phyloP scores from a whole-genome alignment of 2,888 invertebrate genomes.

The Spicauda simplicius region DNA sequence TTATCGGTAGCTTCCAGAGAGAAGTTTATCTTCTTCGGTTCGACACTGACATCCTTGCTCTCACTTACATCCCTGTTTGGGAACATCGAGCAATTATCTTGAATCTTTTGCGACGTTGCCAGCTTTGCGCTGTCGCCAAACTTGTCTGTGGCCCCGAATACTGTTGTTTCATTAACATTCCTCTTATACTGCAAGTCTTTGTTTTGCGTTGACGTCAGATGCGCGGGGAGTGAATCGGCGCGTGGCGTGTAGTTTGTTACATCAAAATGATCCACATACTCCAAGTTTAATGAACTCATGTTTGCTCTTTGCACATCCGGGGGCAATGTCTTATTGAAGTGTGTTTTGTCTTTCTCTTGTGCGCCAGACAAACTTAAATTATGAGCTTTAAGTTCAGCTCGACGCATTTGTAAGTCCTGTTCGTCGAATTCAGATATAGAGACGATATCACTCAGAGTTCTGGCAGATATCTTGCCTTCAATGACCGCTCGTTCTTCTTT shows the following conservation, averaged over 20 bases:
- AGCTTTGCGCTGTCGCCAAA: slow-evolving; percentile 55
- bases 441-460: slow-evolving; percentile 89
- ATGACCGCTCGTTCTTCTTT: slow-evolving; percentile 62
- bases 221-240: slow-evolving; percentile 72
- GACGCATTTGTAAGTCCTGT: slow-evolving; percentile 84
- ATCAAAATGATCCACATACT: slow-evolving; percentile 65
- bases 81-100: slow-evolving; percentile 78
- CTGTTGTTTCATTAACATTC: slow-evolving; percentile 75
- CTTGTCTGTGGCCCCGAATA: slow-evolving; percentile 63
- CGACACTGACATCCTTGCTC: slow-evolving; percentile 67
- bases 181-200: slow-evolving; percentile 66
- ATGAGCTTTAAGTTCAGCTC: slow-evolving; percentile 71
- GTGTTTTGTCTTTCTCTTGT: slow-evolving; percentile 53
- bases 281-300: slow-evolving; percentile 71
- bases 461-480: slow-evolving; percentile 86
- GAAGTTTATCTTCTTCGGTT: slow-evolving; percentile 79
- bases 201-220: slow-evolving; percentile 73
- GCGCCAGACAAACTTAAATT: slow-evolving; percentile 58
- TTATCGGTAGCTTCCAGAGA: slow-evolving; percentile 71
- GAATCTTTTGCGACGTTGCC: slow-evolving; percentile 63
- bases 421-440: slow-evolving; percentile 90
- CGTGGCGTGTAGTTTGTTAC: slow-evolving; percentile 61
- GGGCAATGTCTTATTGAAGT: slow-evolving; percentile 64
- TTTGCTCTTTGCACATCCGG: slow-evolving; percentile 65
- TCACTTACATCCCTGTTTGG: slow-evolving; percentile 75